phyloP scores from a whole-genome alignment of 2,888 invertebrate genomes.

The Nephrotoma flavescens region DNA sequence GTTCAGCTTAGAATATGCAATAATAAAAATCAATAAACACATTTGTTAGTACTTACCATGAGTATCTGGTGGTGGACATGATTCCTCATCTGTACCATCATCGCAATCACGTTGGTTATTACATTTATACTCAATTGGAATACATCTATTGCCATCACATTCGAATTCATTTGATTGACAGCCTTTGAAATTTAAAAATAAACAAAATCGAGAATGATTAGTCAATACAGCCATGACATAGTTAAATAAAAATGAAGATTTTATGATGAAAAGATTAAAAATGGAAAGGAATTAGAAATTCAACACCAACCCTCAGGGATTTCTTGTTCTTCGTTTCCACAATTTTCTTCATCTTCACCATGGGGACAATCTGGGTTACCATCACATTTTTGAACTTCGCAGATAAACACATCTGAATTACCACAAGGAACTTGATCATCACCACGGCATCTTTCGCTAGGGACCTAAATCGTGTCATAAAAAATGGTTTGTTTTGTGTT shows the following conservation, averaged over 20 bases:
- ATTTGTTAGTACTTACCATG: neutral
- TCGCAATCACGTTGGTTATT: constrained; percentile 43
- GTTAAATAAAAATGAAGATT: neutral
- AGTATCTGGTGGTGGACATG: constrained; percentile 31
- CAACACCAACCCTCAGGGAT: constrained; percentile 1
- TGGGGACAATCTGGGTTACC: constrained; percentile 22
- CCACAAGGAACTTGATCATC: constrained; percentile 23
- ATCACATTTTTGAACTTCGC: constrained; percentile 26
- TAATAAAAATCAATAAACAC: neutral
- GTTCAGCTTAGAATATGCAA: neutral
- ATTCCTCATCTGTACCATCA: constrained; percentile 52
- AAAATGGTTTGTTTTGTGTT: neutral
- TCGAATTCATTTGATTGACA: constrained; percentile 36
- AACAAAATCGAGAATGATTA: neutral
- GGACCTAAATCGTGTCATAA: neutral
- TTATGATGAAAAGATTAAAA: neutral
- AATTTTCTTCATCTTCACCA: constrained; percentile 27
- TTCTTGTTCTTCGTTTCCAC: constrained; percentile 11
- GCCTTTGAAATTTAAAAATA: neutral
- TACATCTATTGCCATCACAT: constrained; percentile 46
- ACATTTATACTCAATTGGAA: constrained; percentile 38
- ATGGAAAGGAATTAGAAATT: constrained; percentile 7
- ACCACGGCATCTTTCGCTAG: constrained; percentile 20
- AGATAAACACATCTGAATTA: constrained; percentile 17
- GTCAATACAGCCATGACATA: neutral